These are phyloP conservation scores for Raphicerus campestris DNA, from an alignment of 2,113 vertebrate genomes.

Conservation along the genomic window DNA sequence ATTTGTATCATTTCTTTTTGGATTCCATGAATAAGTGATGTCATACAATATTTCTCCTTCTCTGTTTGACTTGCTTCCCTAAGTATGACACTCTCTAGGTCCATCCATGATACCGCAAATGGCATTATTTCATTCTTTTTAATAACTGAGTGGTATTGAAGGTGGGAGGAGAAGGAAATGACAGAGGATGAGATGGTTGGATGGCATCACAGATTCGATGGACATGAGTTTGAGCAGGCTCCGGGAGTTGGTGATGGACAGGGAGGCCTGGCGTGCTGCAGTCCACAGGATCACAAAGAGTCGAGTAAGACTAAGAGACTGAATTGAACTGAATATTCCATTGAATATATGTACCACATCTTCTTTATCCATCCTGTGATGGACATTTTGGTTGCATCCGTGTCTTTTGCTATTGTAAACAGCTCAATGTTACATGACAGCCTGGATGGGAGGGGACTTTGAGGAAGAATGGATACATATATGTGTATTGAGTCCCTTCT, in stretches of 20 bases:
- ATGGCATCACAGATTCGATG: background rate
- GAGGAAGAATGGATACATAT: background rate
- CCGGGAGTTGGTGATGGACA: background rate
- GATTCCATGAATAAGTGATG: background rate
- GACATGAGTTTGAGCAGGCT: background rate
- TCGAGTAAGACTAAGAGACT: fast-evolving
- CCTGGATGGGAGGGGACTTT: background rate
- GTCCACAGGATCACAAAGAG: background rate
- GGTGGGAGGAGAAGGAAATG: background rate
- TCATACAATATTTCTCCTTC: background rate
- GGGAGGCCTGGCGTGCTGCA: background rate
- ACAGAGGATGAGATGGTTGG: background rate
- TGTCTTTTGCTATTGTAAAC: background rate
- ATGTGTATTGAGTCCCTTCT: background rate
- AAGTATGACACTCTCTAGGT: background rate
- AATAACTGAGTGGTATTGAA: background rate
- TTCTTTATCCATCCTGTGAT: background rate
- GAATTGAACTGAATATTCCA: background rate
- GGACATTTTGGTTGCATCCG: background rate
- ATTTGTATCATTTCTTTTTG: background rate
- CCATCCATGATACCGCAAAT: background rate
- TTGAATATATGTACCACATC: background rate
- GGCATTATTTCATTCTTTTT: background rate
- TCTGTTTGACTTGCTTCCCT: background rate
- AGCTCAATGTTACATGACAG: background rate